These are phyloP conservation scores for Schizopygopsis malacanthus DNA, from an alignment of 2,797 vertebrate species.

Conservation along the genomic window DNA sequence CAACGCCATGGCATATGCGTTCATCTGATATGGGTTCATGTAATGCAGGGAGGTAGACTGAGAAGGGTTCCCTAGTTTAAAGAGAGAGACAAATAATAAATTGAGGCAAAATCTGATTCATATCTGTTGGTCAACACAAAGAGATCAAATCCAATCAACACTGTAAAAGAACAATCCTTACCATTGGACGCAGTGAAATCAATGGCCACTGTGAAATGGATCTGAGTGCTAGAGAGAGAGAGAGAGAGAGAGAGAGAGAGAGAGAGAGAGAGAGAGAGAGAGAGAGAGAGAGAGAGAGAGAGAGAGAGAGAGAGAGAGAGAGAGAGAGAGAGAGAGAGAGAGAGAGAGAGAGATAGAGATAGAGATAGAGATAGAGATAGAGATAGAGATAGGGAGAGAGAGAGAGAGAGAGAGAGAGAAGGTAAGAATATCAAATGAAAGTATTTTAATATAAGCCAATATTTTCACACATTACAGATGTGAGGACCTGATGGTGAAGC, in stretches of 20 bases:
- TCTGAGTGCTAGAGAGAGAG: slow-evolving; percentile 85
- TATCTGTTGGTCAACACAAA: neutral
- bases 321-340: neutral
- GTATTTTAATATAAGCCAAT: neutral
- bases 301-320: slow-evolving; percentile 22
- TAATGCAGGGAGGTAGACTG: slow-evolving; percentile 97
- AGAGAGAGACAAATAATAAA: slow-evolving; percentile 32
- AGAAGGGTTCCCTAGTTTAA: slow-evolving; percentile 86
- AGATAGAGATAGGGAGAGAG: neutral
- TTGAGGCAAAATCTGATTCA: neutral
- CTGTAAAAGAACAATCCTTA: slow-evolving; percentile 70
- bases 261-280: neutral
- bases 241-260: neutral
- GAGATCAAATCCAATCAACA: slow-evolving; percentile 14
- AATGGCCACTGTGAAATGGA: slow-evolving; percentile 99
- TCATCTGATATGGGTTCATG: slow-evolving; percentile 98
- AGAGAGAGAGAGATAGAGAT: neutral
- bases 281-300: neutral
- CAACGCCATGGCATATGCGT: slow-evolving; percentile 94
- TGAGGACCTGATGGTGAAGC: slow-evolving; percentile 20
- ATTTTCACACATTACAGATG: slow-evolving; percentile 42
- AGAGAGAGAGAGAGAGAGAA: neutral
- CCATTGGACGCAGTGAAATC: slow-evolving; percentile 98
- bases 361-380: no score
- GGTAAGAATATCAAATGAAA: slow-evolving; percentile 57